phyloP scores from a whole-genome alignment of 2,888 invertebrate species.

The Scrobipalpa costella region DNA sequence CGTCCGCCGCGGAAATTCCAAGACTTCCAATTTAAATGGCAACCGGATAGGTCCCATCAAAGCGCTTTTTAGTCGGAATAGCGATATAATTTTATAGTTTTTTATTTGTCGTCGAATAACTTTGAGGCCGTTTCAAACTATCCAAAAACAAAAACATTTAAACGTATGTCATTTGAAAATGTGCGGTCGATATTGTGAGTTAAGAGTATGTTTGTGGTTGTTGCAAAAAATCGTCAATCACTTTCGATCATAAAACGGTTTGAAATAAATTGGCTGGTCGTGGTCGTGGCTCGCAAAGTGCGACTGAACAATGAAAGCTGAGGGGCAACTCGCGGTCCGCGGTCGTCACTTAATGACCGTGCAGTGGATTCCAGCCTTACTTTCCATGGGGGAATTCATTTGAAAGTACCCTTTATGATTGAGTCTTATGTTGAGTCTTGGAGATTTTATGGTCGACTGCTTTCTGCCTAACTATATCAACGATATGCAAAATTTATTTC shows the following conservation, averaged over 20 bases:
- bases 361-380: slow-evolving; percentile 59
- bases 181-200: neutral
- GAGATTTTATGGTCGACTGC: slow-evolving; percentile 29
- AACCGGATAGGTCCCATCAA: slow-evolving; percentile 56
- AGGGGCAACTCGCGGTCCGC: slow-evolving; percentile 62
- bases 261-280: slow-evolving; percentile 46
- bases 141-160: slow-evolving; percentile 5
- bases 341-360: slow-evolving; percentile 58
- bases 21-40: slow-evolving; percentile 64
- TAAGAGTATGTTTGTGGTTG: slow-evolving; percentile 28
- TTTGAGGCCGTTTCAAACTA: slow-evolving; percentile 14
- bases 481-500: no score
- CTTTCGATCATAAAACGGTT: slow-evolving; percentile 51
- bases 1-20: slow-evolving; percentile 65
- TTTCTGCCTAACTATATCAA: slow-evolving; percentile 7
- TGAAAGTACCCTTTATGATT: slow-evolving; percentile 51
- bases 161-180: neutral
- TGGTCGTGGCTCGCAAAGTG: slow-evolving; percentile 58
- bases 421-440: slow-evolving; percentile 35
- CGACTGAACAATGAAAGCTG: slow-evolving; percentile 66
- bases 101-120: slow-evolving; percentile 30
- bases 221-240: slow-evolving; percentile 45
- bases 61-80: slow-evolving; percentile 41
- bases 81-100: slow-evolving; percentile 31
- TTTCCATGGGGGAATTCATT: slow-evolving; percentile 64